These are phyloP conservation scores for Trachymyrmex cornetzi DNA, from an alignment of 1,140 invertebrate species.

Conservation along the genomic window DNA sequence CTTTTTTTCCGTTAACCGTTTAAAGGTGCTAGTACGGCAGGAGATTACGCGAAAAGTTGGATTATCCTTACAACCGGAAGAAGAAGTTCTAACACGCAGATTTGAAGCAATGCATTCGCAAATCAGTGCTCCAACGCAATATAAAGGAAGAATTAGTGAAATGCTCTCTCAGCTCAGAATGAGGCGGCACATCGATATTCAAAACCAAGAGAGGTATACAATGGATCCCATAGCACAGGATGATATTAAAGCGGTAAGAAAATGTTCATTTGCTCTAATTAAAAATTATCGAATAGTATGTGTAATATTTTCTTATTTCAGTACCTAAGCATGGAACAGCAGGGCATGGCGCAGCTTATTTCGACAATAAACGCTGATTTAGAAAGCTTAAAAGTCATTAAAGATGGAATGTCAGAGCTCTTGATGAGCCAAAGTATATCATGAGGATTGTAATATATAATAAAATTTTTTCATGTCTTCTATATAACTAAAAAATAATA, in stretches of 20 bases:
- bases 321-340: slow-evolving; percentile 94
- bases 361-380: slow-evolving; percentile 93
- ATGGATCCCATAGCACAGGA: slow-evolving; percentile 89
- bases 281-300: not conserved
- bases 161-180: slow-evolving; percentile 95
- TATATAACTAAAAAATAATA: not conserved
- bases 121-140: slow-evolving; percentile 96
- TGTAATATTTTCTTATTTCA: slow-evolving; percentile 81
- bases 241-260: slow-evolving; percentile 89
- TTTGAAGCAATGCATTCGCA: slow-evolving; percentile 95
- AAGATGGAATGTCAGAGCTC: slow-evolving; percentile 90
- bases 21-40: slow-evolving; percentile 94
- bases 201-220: slow-evolving; percentile 87
- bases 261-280: not conserved
- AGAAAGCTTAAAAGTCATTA: slow-evolving; percentile 92
- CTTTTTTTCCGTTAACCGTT: not conserved
- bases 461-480: slow-evolving; percentile 51
- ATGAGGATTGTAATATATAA: slow-evolving; percentile 69
- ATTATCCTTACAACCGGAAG: slow-evolving; percentile 94
- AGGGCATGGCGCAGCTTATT: slow-evolving; percentile 93
- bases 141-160: slow-evolving; percentile 96
- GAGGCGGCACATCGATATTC: slow-evolving; percentile 88
- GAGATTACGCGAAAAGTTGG: slow-evolving; percentile 95
- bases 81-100: slow-evolving; percentile 94
- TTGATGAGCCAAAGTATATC: slow-evolving; percentile 79